These are phyloP conservation scores for Microtus californicus DNA, from an alignment of 2,797 vertebrate genomes.

Conservation along the genomic window DNA sequence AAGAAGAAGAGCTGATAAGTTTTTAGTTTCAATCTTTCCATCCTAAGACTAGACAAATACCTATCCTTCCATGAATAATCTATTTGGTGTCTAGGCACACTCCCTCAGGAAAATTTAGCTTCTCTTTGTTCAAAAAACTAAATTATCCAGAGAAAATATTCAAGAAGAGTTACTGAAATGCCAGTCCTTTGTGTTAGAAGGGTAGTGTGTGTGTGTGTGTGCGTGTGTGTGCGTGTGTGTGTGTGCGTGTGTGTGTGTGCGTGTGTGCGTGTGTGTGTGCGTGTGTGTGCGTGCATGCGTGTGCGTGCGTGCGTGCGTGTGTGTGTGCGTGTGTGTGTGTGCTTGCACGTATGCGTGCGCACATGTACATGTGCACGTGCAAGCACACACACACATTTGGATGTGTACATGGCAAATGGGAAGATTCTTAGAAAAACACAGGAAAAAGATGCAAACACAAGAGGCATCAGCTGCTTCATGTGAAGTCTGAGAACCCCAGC, in stretches of 20 bases:
- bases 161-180: conserved; percentile 12
- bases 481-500: neutral
- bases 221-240: too few species aligned
- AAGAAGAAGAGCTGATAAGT: neutral
- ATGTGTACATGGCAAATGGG: neutral
- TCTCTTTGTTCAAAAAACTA: conserved; percentile 47
- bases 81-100: neutral
- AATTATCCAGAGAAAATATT: neutral
- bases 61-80: neutral
- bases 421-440: conserved; percentile 20
- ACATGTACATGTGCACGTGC: too few species aligned
- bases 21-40: neutral
- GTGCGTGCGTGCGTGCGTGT: too few species aligned
- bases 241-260: too few species aligned
- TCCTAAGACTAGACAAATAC: neutral
- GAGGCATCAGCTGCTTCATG: neutral
- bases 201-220: neutral
- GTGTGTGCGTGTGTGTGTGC: too few species aligned
- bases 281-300: too few species aligned
- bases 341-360: too few species aligned
- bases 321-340: too few species aligned
- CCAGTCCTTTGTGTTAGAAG: neutral
- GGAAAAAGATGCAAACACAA: neutral
- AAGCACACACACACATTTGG: too few species aligned
- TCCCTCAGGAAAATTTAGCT: neutral